Base-by-base conservation (phyloP, 2,113 vertebrate species). In the Zosterops lateralis region DNA sequence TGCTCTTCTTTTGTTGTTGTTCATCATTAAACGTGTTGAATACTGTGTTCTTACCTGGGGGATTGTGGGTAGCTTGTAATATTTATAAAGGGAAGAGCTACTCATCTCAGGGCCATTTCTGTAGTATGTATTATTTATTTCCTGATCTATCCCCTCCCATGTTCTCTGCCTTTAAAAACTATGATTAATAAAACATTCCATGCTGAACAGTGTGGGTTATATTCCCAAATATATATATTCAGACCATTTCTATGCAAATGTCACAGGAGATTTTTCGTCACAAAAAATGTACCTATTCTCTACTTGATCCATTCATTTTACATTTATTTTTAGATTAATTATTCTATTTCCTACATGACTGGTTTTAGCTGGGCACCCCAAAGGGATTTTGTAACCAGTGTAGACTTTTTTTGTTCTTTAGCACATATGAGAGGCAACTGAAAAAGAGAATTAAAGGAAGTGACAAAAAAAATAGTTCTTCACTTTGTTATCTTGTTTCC, bases 101-200 rank as follows among this genome's bases (percentile, higher is more conserved):
- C 96, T 97, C 96, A 97, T 97, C 96, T 97, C 94, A 97, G 95
- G 96, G 96, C 96, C 96, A 96, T 98, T 98, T 98, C 96, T 95
- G 87, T 93, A 87, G 58, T 87, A 98, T 98, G 96, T 97, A 97
- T 98, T 98, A 98, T 98, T 98, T 97, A 98, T 98, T 96, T 94
- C 90, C 91, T 96, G 96, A 95, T 97, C 95, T 97, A 92, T 96
- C 80, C 75, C 95, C 91, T 97, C 88, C 96, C 82, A 92, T 97
- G 93, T 96, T 97, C 97, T 92, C 94, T 94, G 92, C 97, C 96
- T 97, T 97, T 97, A 97, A 98, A 97, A 97, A 97, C 89, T 95
- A 53, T 95, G 95, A 97, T 98, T 98, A 98, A 98, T 97, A 98
- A 98, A 98, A 97, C 97, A 98, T 98, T 96, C 82, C 80, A 91